Evolutionary conservation across 1,140 invertebrate genomes (phyloP), one percentile per base, ranked within the genome.

Genomic region (Brachionus manjavacas): DNA sequence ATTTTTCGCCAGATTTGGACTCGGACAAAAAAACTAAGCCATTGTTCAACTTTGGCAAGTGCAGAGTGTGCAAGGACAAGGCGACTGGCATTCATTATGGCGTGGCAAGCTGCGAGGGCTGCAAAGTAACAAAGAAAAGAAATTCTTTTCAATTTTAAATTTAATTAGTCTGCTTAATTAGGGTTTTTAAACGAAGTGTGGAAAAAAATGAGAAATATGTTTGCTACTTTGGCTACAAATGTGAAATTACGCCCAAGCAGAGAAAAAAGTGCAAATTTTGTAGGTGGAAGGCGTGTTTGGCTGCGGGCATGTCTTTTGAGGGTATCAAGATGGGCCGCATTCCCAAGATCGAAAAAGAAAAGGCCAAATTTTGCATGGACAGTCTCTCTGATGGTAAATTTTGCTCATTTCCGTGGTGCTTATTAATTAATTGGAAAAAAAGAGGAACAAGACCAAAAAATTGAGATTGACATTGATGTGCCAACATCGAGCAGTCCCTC

Each of bases 81-180:
- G 49, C 79, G 6, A 81, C 79, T 39, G 79, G 79, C 39, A 64
- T 81, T 64, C 79, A 81, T 14, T 81, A 81, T 68, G 79, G 79
- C 7, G 35, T 81, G 3, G 86, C 88, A 35, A 90, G 90, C 6
- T 91, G 91, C 85, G 91, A 91, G 85, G 91, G 91, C 31, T 91
- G 91, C 86, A 90, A 91, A 87, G 88, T 89, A 81, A 7, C 41
- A 20, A 25, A n/a, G 8, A 31, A 35, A 6, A 28, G 2, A 12
- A 4, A 6, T 35, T 43, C 25, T n/a, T 72, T 9, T 20, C 28
- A 41, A 6, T 20, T 28, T 41, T 20, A 16, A 72, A 72, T 72
- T 41, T 23, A 31, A 31, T 28, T 68, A 7, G 31, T 68, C 31
- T 68, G 31, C 31, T 35, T 68, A 31, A 14, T 41, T 16, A 72